These are phyloP conservation scores for Peromyscus maniculatus DNA, from an alignment of 2,113 vertebrate species.

Conservation along the genomic window DNA sequence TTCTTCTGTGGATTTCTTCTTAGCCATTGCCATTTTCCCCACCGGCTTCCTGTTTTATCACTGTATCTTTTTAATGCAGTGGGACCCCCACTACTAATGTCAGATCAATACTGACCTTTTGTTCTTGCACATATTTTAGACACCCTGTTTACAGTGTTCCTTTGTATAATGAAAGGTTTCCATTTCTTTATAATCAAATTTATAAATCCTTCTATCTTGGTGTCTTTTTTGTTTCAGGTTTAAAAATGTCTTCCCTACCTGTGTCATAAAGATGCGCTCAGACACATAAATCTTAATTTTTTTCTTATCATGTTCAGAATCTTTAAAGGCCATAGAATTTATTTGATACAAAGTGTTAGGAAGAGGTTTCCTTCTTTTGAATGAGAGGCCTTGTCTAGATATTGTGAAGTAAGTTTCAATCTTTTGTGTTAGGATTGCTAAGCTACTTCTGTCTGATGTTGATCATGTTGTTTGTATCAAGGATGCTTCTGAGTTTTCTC, in stretches of 20 bases:
- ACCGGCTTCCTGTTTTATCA: neutral
- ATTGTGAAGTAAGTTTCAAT: neutral
- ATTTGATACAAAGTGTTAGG: neutral
- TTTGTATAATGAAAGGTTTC: neutral
- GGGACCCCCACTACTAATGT: neutral
- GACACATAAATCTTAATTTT: neutral
- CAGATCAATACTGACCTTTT: neutral
- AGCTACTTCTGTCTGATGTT: neutral
- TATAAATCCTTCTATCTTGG: neutral
- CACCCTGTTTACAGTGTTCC: neutral
- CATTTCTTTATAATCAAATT: neutral
- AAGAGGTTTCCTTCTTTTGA: neutral
- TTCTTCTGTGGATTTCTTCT: neutral
- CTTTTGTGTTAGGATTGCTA: neutral
- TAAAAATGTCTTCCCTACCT: neutral
- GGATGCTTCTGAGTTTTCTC: neutral
- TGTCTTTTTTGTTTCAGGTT: neutral
- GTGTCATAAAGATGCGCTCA: neutral
- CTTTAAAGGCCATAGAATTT: neutral
- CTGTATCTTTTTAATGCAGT: neutral
- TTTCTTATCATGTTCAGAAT: neutral
- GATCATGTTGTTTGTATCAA: neutral
- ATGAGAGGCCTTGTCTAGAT: neutral
- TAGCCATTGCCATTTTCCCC: neutral
- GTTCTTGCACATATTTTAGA: neutral